Percentiles rank a stretch among this genome's conserved stretches.
Evolutionary conservation across 1,140 invertebrate genomes (phyloP).

Genomic region (Cherax destructor): DNA sequence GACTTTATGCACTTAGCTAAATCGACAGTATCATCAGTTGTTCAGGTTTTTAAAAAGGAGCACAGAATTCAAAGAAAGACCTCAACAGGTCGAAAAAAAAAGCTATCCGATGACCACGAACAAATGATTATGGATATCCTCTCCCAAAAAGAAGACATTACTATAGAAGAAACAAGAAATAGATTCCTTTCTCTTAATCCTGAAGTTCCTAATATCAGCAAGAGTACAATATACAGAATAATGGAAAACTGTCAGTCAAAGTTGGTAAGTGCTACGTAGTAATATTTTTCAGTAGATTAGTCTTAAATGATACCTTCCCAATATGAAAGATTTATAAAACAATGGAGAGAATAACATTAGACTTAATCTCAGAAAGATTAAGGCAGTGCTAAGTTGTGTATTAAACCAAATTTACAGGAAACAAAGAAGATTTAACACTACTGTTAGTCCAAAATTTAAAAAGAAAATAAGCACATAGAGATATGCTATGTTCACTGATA

Average conservation of each 20-base stretch:
- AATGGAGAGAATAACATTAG: too few species aligned
- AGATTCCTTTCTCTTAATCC: conserved; percentile 70
- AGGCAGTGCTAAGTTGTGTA: too few species aligned
- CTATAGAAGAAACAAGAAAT: conserved; percentile 71
- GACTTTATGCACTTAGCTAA: conserved; percentile 72
- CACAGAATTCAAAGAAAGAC: conserved; percentile 71
- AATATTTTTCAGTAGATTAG: too few species aligned
- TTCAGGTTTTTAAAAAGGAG: conserved; percentile 71
- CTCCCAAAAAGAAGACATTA: conserved; percentile 71
- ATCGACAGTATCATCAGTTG: conserved; percentile 72
- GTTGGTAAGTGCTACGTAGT: conserved; percentile 48
- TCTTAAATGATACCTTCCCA: too few species aligned
- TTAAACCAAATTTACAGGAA: too few species aligned
- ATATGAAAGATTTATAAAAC: too few species aligned
- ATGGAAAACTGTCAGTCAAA: conserved; percentile 72
- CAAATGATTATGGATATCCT: conserved; percentile 72
- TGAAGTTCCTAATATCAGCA: conserved; percentile 71
- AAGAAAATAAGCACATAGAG: too few species aligned
- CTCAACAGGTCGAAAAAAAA: conserved; percentile 71
- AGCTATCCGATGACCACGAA: conserved; percentile 71
- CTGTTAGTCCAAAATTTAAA: too few species aligned
- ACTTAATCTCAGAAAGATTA: too few species aligned
- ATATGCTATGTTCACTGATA: too few species aligned
- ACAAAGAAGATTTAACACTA: too few species aligned
- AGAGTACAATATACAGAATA: conserved; percentile 72